phyloP scores from a whole-genome alignment of 2,113 vertebrate genomes.

The Tor tambroides region DNA sequence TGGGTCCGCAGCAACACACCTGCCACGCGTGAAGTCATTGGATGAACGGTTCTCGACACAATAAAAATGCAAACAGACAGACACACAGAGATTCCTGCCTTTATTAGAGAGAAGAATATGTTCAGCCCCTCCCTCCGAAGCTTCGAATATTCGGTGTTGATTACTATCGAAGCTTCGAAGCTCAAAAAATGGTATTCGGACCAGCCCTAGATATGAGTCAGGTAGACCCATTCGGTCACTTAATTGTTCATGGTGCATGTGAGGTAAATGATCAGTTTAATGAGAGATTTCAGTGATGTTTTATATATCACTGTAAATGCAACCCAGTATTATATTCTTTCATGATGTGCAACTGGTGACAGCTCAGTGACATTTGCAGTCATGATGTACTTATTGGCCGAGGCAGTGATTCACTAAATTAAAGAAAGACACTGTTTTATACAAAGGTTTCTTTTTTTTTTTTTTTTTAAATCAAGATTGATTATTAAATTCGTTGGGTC shows the following conservation, averaged over 20 bases:
- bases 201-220: no score
- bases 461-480: slow-evolving; percentile 17
- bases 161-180: no score
- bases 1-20: no score
- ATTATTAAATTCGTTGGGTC: slow-evolving; percentile 48
- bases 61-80: no score
- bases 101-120: no score
- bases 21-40: no score
- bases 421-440: slow-evolving; percentile 7
- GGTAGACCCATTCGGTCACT: neutral
- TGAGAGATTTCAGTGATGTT: neutral
- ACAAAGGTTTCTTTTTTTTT: slow-evolving; percentile 14
- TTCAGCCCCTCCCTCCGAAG: no score
- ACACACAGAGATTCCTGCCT: no score
- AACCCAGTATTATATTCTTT: neutral
- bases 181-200: no score
- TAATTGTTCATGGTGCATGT: neutral
- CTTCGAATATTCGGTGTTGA: no score
- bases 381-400: neutral
- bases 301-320: neutral
- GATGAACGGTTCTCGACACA: no score
- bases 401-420: neutral
- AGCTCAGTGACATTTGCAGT: slow-evolving; percentile 1
- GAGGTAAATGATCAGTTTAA: neutral
- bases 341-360: neutral